These are phyloP conservation scores for Paedocypris sp. DNA, from an alignment of 2,113 vertebrate genomes.

Conservation along the genomic window DNA sequence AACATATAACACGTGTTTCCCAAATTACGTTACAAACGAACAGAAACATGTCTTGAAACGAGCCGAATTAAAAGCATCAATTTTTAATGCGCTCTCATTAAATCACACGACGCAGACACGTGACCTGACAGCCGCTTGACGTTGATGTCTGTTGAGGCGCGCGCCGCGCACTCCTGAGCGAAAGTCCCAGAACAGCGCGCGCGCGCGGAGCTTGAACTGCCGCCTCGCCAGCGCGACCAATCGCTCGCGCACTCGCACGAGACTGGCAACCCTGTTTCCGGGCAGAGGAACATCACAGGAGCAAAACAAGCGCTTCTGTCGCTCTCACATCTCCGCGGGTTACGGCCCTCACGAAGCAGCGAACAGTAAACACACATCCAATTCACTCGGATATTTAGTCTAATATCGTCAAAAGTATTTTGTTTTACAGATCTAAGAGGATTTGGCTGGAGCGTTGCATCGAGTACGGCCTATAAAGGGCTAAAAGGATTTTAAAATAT, in stretches of 20 bases:
- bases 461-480: no score
- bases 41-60: no score
- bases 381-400: no score
- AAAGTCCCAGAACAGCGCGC: conserved; percentile 10
- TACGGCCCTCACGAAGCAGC: neutral
- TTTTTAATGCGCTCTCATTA: neutral
- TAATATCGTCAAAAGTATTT: no score
- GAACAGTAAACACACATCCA: no score
- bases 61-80: neutral
- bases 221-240: conserved; percentile 30
- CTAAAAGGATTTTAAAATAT: no score
- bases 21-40: no score
- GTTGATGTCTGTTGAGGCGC: neutral
- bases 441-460: no score
- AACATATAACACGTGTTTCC: no score
- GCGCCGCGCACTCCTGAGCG: neutral
- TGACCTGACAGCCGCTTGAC: neutral
- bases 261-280: conserved; percentile 35
- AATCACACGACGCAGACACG: neutral
- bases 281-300: conserved; percentile 23
- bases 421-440: no score
- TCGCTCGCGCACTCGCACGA: conserved; percentile 14
- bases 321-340: neutral
- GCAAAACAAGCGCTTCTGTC: conserved; percentile 14
- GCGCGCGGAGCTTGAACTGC: conserved; percentile 10